Conservation (phyloP, 2,888 invertebrate species). For the Spilarctia lutea region DNA sequence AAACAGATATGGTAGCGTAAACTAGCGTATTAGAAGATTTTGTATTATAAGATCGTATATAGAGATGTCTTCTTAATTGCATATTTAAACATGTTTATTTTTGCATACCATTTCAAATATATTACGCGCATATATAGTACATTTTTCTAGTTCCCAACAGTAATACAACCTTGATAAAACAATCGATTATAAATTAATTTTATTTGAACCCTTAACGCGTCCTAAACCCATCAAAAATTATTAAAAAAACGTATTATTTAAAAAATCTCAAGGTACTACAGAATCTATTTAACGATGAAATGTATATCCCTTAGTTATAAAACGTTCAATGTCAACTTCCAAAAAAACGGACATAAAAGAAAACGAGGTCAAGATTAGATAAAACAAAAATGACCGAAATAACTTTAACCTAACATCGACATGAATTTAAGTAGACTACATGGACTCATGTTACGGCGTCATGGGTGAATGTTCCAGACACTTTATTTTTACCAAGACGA, state of each 20-base stretch:
- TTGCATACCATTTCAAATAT: neutral
- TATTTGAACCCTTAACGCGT: neutral
- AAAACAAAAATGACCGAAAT: neutral
- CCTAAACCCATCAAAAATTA: neutral
- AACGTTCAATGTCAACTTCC: neutral
- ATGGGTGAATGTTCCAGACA: neutral
- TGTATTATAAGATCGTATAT: neutral
- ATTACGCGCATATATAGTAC: neutral
- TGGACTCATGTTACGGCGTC: neutral
- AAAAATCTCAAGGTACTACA: neutral
- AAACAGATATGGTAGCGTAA: too few species aligned
- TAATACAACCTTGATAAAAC: neutral
- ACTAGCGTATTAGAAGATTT: neutral
- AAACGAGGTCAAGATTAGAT: conserved; percentile 2
- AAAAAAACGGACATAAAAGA: neutral
- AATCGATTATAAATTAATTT: neutral
- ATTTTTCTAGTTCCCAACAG: neutral
- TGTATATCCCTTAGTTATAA: neutral
- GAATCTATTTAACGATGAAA: neutral
- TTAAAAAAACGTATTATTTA: neutral
- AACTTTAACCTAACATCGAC: neutral
- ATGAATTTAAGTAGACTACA: neutral
- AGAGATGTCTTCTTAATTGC: neutral
- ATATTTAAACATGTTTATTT: neutral
- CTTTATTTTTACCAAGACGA: neutral